Base-by-base conservation (phyloP, 1,140 invertebrate species). In the Drosophila pseudoananassae region DNA sequence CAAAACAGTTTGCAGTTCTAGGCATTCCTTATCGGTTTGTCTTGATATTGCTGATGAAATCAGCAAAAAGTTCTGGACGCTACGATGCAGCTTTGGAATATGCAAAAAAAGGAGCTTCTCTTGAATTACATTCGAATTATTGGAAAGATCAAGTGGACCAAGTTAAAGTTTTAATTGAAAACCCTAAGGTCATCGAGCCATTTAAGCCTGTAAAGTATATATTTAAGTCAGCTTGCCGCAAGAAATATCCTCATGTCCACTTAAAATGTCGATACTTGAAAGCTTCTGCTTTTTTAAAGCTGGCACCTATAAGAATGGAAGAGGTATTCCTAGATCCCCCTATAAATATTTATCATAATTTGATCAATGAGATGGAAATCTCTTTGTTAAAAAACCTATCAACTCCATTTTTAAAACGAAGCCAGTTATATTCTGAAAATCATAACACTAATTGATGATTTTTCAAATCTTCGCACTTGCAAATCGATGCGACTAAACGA, bases 291-390 rank as follows among this genome's bases (percentile, higher is more conserved):
- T 68, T 64, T 29, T 29, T 64, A 1, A 27, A 23, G 4, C 23
- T 68, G 17, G 64, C 59, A 14, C 59, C 59, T 4, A 52, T 68
- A 1, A 43, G 53, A 31, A 14, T 36, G 15, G 64, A 68, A 7
- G 29, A 64, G 27, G 8, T 68, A 1, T 45, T 17, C 8, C 14
- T 23, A 2, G 59, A 68, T 9, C 58, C 49, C 9, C 29, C 59
- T 10, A 47, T 68, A 4, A 46, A 29, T 29, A 53, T 68, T 1
- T 68, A 64, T 8, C 59, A 68, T 36, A 46, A 64, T 36, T 29
- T 64, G 12, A 53, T 68, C 4, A 4, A 47, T 17, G 29, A 64
- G 0, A 8, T 8, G 9, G 58, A 64, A 54, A 64, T 68, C 6
- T 5, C n/a, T 7, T n/a, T 9, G 12, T 33, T 68, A 0, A 68